Percentiles rank a stretch among this genome's conserved stretches.
phyloP scores from a whole-genome alignment of 2,113 vertebrate species.

The Colius striatus region DNA sequence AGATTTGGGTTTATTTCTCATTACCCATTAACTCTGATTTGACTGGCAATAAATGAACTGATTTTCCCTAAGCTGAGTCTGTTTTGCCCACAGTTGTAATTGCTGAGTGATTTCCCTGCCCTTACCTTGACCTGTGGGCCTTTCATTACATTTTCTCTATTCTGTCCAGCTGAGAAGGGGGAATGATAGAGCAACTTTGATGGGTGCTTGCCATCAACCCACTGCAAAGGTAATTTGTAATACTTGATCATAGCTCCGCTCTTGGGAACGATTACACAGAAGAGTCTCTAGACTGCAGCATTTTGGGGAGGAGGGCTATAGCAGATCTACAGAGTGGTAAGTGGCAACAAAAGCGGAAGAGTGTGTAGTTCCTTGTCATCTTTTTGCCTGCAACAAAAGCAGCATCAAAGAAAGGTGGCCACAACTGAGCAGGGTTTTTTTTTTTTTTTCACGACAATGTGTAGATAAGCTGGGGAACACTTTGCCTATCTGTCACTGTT shows the following conservation, averaged over 20 bases:
- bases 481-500: neutral
- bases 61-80: too few relatives aligned
- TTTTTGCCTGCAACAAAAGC: neutral
- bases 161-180: neutral
- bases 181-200: neutral
- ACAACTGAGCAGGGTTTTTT: too few relatives aligned
- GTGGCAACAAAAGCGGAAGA: neutral
- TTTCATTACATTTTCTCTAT: neutral
- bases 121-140: too few relatives aligned
- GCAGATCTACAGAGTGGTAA: neutral
- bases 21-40: neutral
- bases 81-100: too few relatives aligned
- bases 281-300: neutral
- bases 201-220: neutral
- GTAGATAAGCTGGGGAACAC: neutral
- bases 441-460: neutral
- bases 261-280: neutral
- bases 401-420: neutral
- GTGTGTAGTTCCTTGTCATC: neutral
- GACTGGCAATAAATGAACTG: too few relatives aligned
- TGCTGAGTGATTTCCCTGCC: too few relatives aligned
- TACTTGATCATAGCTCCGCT: neutral
- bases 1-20: neutral
- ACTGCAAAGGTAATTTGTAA: neutral
- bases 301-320: too few relatives aligned